Base-by-base conservation (phyloP, 2,113 vertebrate species). In the Sminthopsis crassicaudata region DNA sequence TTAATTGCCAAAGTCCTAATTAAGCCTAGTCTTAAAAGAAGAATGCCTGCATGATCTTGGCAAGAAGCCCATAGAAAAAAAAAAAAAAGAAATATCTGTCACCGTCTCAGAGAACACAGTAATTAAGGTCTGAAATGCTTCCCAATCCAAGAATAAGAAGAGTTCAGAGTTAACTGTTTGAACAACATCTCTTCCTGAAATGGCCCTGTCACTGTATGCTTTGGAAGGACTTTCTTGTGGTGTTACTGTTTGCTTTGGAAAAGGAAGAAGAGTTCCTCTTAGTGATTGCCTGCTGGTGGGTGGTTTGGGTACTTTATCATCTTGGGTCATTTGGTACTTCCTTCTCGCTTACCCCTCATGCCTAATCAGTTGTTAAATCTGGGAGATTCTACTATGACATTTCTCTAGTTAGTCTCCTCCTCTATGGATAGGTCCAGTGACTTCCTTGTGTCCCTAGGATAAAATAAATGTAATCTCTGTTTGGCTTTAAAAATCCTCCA, bases 61-160 rank as follows among this genome's bases (percentile, higher is more conserved):
- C 98, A 96, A 97, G 95, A 94, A 98, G 98, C 98, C 98, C 94
- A 91, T 95, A 96, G 95, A 95, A 90, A 84, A 84, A 95, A 90
- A 84, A 84, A 95, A 98, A 95, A 90, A 84, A 76, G 97, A 97
- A 50, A 91, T 94, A 98, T 98, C 97, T 98, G 98, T 98, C 98
- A 98, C 48, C 97, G 96, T 97, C 96, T 97, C 97, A 88, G 84
- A 95, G 98, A 98, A 97, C 97, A 97, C 91, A 93, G 97, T 98
- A 98, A 99, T 99, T 98, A 98, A 98, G 96, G 94, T 96, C 98
- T 98, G 98, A 98, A 98, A 98, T 92, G 96, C 97, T 97, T 98
- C 92, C 95, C 46, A 48, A 57, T 97, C 97, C 97, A 96, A 96
- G 97, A 97, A 93, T 90, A 95, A 97, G 97, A 96, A 53, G 95